Percentiles rank a stretch among this genome's conserved stretches.
phyloP scores from a whole-genome alignment of 2,797 vertebrate species.

The Atherinosoma microstoma region DNA sequence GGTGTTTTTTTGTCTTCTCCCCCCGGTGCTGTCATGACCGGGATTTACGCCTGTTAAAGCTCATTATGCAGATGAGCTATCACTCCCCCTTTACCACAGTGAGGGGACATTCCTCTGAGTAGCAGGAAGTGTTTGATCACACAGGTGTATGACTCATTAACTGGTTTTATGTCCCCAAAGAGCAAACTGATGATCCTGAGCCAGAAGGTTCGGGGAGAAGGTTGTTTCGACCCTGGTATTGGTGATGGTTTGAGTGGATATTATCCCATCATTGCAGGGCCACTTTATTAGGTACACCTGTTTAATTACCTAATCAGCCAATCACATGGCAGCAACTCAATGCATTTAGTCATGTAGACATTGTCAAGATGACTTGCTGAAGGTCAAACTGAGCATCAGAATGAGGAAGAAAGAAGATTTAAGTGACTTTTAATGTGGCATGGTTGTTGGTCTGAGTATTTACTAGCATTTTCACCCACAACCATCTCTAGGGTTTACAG shows the following conservation, averaged over 20 bases:
- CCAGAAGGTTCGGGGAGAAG: neutral
- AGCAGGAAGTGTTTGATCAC: slow-evolving; percentile 31
- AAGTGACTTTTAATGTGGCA: no score
- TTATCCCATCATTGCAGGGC: slow-evolving; percentile 19
- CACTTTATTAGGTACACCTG: no score
- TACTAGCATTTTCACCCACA: no score
- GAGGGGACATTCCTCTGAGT: slow-evolving; percentile 26
- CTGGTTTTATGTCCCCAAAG: slow-evolving; percentile 20
- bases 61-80: slow-evolving; percentile 58
- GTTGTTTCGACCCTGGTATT: slow-evolving; percentile 26
- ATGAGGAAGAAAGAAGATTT: no score
- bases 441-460: no score
- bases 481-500: no score
- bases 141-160: slow-evolving; percentile 38
- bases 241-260: slow-evolving; percentile 21
- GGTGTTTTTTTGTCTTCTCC: slow-evolving; percentile 40
- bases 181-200: slow-evolving; percentile 9
- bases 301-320: no score
- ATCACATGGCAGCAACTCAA: no score
- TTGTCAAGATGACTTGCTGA: no score
- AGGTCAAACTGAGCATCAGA: no score
- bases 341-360: no score
- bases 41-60: slow-evolving; percentile 62
- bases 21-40: slow-evolving; percentile 52
- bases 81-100: slow-evolving; percentile 39